Percentiles rank a stretch among this genome's conserved stretches.
Conservation (phyloP, 2,888 invertebrate genomes). For the Drosophila buzzatii region DNA sequence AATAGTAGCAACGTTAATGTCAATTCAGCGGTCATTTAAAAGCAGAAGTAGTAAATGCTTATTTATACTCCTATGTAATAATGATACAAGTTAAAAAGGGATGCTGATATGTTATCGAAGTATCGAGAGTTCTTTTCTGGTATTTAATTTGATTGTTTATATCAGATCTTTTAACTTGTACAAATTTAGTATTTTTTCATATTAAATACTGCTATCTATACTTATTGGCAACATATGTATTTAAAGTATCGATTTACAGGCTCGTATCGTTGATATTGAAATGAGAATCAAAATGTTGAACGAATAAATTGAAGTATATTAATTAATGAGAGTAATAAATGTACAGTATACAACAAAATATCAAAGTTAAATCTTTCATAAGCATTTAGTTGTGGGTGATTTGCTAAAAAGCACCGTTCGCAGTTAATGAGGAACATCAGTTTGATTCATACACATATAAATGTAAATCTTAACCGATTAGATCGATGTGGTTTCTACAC, state of each 20-base stretch:
- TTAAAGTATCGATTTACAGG: not conserved
- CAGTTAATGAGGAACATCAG: not conserved
- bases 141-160: not conserved
- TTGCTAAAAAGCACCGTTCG: not conserved
- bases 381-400: not conserved
- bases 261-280: not conserved
- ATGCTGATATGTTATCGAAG: conserved; percentile 31
- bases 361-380: not conserved
- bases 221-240: not conserved
- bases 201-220: not conserved
- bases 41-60: conserved; percentile 29
- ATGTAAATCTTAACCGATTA: not conserved
- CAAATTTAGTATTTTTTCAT: conserved; percentile 12
- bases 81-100: conserved; percentile 36
- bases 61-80: conserved; percentile 38
- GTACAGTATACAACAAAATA: not conserved
- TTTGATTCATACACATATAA: not conserved
- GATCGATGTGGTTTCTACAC: not conserved
- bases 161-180: not conserved
- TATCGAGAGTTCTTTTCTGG: conserved; percentile 10
- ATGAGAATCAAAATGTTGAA: not conserved
- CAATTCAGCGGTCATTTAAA: conserved; percentile 36
- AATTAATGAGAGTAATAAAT: not conserved
- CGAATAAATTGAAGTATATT: too few relatives aligned
- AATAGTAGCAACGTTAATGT: conserved; percentile 14